These are phyloP conservation scores for Drosophila cardini DNA, from an alignment of 1,140 invertebrate species.

Conservation along the genomic window DNA sequence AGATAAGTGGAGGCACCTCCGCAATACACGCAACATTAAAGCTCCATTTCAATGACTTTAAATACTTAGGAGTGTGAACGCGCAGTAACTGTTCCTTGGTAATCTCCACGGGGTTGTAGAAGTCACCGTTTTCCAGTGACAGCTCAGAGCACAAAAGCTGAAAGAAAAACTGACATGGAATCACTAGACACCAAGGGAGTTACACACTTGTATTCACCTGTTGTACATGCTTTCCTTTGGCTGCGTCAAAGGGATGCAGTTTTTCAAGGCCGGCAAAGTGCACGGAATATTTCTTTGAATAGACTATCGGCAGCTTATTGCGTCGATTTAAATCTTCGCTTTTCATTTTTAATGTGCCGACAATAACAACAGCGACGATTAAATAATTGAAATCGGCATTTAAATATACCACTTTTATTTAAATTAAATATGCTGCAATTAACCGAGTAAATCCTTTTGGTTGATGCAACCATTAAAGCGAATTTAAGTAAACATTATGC, in stretches of 20 bases:
- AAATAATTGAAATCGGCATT: neutral
- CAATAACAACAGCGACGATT: neutral
- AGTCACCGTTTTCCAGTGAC: constrained; percentile 85
- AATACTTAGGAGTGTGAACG: constrained; percentile 90
- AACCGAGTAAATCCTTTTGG: too few species aligned
- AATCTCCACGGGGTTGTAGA: constrained; percentile 89
- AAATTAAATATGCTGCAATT: neutral
- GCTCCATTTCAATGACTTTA: constrained; percentile 91
- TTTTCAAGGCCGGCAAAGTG: constrained; percentile 92
- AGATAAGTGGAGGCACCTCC: constrained; percentile 90
- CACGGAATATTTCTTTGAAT: constrained; percentile 92
- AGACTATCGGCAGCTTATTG: constrained; percentile 89
- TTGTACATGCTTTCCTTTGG: constrained; percentile 92
- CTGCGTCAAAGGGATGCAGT: constrained; percentile 94
- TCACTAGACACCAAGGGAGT: neutral
- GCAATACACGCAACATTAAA: constrained; percentile 91
- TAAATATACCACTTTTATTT: neutral
- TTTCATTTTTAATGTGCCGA: constrained; percentile 30
- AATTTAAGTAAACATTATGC: neutral
- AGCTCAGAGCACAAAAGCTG: constrained; percentile 85
- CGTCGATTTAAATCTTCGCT: constrained; percentile 27
- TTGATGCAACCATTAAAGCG: neutral
- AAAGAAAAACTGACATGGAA: neutral
- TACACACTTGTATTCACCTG: constrained; percentile 85
- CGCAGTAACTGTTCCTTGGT: constrained; percentile 88